phyloP scores from a whole-genome alignment of 2,113 vertebrate species.

The Antechinus stuartii region DNA sequence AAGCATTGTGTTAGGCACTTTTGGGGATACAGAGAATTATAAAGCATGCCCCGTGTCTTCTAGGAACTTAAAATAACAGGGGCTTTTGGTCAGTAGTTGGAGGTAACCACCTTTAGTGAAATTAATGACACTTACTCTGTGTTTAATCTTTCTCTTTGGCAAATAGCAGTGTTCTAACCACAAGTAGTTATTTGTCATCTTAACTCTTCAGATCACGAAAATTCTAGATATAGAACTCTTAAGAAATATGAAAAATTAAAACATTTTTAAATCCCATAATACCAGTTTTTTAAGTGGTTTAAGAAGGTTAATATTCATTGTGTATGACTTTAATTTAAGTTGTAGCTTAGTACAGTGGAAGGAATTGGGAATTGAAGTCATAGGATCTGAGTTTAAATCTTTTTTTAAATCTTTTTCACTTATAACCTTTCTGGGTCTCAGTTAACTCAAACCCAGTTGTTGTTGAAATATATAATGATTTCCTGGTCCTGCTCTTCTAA shows the following conservation, averaged over 20 bases:
- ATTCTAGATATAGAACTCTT: not conserved
- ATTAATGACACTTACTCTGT: not conserved
- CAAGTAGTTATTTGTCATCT: not conserved
- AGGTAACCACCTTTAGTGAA: not conserved
- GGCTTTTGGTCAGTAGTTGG: not conserved
- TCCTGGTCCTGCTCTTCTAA: not conserved
- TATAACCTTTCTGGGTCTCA: not conserved
- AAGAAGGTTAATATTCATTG: constrained; percentile 20
- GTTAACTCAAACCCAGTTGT: not conserved
- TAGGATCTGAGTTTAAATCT: not conserved
- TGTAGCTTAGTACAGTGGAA: not conserved
- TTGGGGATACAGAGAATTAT: not conserved
- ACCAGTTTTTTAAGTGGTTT: not conserved
- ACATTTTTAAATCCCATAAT: not conserved
- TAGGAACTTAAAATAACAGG: rapidly evolving
- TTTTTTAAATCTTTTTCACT: not conserved
- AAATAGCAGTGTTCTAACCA: not conserved
- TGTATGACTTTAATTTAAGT: not conserved
- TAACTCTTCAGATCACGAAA: not conserved
- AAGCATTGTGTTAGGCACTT: not conserved
- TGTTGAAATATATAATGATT: no score
- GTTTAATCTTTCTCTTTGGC: not conserved
- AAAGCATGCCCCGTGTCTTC: not conserved
- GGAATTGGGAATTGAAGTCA: not conserved
- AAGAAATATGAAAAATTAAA: not conserved